These are phyloP conservation scores for Narcine bancroftii DNA, from an alignment of 2,113 vertebrate species.

Conservation along the genomic window DNA sequence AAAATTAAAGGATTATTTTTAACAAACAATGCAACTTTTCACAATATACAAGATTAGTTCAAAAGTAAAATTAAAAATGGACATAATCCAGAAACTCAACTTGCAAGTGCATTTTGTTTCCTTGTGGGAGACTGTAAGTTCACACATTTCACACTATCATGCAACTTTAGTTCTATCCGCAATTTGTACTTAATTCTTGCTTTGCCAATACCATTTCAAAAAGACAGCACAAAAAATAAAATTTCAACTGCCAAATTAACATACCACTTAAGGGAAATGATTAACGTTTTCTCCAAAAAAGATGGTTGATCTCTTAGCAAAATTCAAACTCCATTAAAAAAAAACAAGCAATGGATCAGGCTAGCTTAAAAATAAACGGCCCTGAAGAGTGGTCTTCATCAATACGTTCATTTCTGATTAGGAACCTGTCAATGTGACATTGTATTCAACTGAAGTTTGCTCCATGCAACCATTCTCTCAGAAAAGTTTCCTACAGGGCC, in stretches of 20 bases:
- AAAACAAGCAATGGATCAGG: background rate
- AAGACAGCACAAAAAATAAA: background rate
- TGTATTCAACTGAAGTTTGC: background rate
- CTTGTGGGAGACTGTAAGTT: background rate
- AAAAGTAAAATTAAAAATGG: background rate
- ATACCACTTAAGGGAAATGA: background rate
- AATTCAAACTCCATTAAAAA: background rate
- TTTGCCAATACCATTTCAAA: too few species aligned
- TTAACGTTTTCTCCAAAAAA: background rate
- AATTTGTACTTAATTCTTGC: background rate
- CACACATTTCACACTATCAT: background rate
- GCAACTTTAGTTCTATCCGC: background rate
- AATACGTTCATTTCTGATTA: background rate
- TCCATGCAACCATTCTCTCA: background rate
- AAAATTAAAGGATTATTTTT: background rate
- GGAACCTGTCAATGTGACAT: background rate
- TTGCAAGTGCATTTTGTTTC: slow-evolving; percentile 9
- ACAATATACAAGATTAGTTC: background rate
- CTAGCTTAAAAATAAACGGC: background rate
- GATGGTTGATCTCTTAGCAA: background rate
- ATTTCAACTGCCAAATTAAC: background rate
- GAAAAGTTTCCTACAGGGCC: background rate
- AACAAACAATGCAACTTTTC: too few species aligned
- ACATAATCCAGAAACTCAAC: background rate
- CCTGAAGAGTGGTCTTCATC: background rate